These are phyloP conservation scores for Bombylius major DNA, from an alignment of 2,888 invertebrate genomes.

Conservation along the genomic window DNA sequence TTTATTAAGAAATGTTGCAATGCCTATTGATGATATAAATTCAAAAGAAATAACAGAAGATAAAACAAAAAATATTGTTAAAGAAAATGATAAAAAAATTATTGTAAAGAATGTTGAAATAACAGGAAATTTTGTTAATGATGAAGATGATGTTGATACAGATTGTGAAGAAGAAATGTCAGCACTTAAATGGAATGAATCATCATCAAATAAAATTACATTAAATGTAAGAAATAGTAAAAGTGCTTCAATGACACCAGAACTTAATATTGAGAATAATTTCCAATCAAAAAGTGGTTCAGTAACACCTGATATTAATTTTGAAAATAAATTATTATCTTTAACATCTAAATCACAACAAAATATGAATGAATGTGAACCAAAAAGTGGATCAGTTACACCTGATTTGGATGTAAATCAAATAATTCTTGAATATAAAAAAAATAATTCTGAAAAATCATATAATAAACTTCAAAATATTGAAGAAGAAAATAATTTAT, in stretches of 20 bases:
- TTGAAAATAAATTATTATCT: too few relatives aligned
- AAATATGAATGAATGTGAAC: too few relatives aligned
- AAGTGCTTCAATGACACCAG: constrained; percentile 3
- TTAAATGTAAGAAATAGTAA: not conserved
- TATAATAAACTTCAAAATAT: too few relatives aligned
- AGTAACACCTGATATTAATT: too few relatives aligned
- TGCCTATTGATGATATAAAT: not conserved
- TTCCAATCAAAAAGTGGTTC: too few relatives aligned
- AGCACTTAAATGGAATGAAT: constrained; percentile 10
- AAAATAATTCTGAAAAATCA: too few relatives aligned
- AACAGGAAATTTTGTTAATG: not conserved
- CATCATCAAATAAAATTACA: not conserved
- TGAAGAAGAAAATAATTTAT: too few relatives aligned
- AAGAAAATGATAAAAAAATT: too few relatives aligned
- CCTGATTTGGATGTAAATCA: constrained; percentile 2
- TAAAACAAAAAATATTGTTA: not conserved
- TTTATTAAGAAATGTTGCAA: not conserved
- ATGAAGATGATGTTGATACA: constrained; percentile 8
- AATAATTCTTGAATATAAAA: too few relatives aligned
- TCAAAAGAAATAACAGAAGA: not conserved
- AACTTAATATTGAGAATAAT: constrained; percentile 2
- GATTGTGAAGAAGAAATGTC: constrained; percentile 16
- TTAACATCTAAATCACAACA: too few relatives aligned
- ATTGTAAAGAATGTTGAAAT: not conserved
- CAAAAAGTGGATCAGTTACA: not conserved